A percentile compares a stretch with the other conserved stretches of the same genome.
Evolutionary conservation across 2,797 vertebrate genomes (phyloP).

Genomic region (Epinephelus awoara): DNA sequence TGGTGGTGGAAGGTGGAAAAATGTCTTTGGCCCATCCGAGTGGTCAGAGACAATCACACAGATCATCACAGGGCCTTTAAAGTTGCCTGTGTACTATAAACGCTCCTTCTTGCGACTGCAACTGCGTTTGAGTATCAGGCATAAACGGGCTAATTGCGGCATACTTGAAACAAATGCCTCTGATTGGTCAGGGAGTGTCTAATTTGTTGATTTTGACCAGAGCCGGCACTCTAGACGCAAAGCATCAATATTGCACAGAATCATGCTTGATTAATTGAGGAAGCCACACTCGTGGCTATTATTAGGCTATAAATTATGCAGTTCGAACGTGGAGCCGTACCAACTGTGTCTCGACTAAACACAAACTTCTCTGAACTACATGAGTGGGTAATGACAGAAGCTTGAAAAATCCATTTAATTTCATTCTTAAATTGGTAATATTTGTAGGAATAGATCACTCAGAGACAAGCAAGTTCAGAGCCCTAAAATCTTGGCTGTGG

Average conservation of each 20-base stretch:
- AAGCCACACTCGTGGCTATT: constrained; percentile 15
- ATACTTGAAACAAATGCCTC: constrained; percentile 31
- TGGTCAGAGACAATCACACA: not conserved
- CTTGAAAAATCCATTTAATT: constrained; percentile 1
- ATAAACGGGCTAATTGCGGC: constrained; percentile 8
- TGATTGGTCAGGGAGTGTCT: constrained; percentile 36
- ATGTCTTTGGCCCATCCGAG: not conserved
- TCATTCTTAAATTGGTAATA: constrained; percentile 6
- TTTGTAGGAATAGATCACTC: constrained; percentile 1
- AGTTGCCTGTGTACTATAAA: not conserved
- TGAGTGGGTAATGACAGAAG: not conserved
- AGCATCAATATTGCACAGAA: constrained; percentile 20
- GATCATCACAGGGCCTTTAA: not conserved
- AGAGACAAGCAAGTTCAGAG: not conserved
- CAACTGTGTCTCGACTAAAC: not conserved
- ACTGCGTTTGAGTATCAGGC: not conserved
- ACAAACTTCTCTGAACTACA: not conserved
- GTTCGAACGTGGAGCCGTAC: not conserved
- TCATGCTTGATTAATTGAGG: constrained; percentile 26
- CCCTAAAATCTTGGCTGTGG: not conserved
- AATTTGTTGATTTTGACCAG: constrained; percentile 27
- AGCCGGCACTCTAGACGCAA: not conserved
- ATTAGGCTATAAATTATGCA: not conserved
- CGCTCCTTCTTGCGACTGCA: not conserved
- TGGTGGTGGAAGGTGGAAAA: constrained; percentile 13